Conservation (phyloP, 2,888 invertebrate species). For the Brenthis hecate region DNA sequence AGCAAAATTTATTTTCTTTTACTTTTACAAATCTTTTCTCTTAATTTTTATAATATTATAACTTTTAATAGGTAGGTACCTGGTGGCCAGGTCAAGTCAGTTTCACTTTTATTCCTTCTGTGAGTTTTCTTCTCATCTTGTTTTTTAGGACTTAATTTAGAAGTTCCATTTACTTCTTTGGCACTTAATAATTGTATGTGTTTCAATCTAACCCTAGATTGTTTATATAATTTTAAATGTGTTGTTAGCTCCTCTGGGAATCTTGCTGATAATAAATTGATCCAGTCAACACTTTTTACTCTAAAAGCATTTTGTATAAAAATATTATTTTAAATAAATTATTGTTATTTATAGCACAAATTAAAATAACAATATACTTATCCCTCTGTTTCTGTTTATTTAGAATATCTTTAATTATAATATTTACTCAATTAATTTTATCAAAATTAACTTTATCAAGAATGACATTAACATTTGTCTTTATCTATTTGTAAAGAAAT, state of each 20-base stretch:
- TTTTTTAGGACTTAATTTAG: constrained; percentile 68
- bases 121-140: constrained; percentile 81
- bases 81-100: constrained; percentile 86
- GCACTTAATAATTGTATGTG: constrained; percentile 69
- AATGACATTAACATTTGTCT: constrained; percentile 23
- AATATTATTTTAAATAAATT: background rate
- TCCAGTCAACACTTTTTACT: constrained; percentile 94
- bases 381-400: background rate
- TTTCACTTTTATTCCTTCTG: constrained; percentile 88
- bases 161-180: constrained; percentile 70
- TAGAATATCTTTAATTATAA: background rate
- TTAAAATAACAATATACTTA: too few relatives aligned
- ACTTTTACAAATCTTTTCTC: too few relatives aligned
- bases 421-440: constrained; percentile 2
- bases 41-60: background rate
- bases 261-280: constrained; percentile 91
- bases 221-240: constrained; percentile 92
- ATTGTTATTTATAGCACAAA: background rate
- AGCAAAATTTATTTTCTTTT: background rate
- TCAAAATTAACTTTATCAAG: constrained; percentile 25
- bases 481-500: constrained; percentile 12
- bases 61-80: constrained; percentile 52
- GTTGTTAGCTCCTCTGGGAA: constrained; percentile 95
- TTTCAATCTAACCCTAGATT: constrained; percentile 84
- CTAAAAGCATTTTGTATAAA: constrained; percentile 50